Base-by-base conservation (phyloP, 2,888 invertebrate species). In the Hemaris fuciformis region DNA sequence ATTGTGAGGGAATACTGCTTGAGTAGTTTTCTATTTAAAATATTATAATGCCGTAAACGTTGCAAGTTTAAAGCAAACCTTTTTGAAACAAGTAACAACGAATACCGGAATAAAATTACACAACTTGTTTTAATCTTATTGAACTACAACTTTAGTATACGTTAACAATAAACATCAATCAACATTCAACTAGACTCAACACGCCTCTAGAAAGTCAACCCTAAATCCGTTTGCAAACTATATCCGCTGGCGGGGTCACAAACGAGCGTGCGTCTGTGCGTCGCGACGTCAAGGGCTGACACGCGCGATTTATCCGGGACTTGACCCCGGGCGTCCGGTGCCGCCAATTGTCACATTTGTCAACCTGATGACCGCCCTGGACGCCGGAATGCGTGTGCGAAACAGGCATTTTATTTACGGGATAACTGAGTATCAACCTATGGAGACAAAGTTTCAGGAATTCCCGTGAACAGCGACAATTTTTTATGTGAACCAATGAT, bases 281-380 rank as follows among this genome's bases (percentile, higher is more conserved):
- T 20, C 45, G 61, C 64, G 64, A 65, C 69, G 74, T 78, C 74
- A 81, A n/a, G 75, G 78, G 77, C 69, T 79, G 83, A 75, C 82
- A 79, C 76, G 68, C 75, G 68, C 80, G 76, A 84, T 87, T 81
- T 82, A 81, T 84, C 80, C 73, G 76, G 67, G 66, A 68, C 70
- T 73, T 77, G 80, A 77, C 81, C 18, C 81, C 73, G 72, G 66
- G 68, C 80, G 77, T 84, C 85, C 85, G 84, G 77, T 72, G 75
- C 67, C 70, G 66, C 74, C 83, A 83, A 88, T 88, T 87, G 88
- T 83, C 84, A 79, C 83, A 87, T 89, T 86, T 87, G 85, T 89
- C 88, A 87, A 74, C 70, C 71, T 64, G 70, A 75, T 72, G 70
- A 75, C 69, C 71, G 65, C 71, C 74, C 68, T 71, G 72, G 71